A percentile compares a stretch with the other conserved stretches of the same genome.
Evolutionary conservation across 2,113 vertebrate species (phyloP).

Genomic region (Channa argus): DNA sequence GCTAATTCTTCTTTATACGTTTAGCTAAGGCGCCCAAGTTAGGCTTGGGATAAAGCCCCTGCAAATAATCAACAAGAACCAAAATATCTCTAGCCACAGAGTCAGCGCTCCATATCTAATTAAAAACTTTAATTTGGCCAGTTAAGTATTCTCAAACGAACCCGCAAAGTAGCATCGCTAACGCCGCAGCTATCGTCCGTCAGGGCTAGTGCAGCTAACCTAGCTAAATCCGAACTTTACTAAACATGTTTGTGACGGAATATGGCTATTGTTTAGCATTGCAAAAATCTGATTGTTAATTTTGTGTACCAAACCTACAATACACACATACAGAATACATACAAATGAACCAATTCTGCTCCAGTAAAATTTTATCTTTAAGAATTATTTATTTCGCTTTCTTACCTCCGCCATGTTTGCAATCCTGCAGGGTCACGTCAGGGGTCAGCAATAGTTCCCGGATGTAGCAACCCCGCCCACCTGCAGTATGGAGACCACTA

Average conservation of each 20-base stretch:
- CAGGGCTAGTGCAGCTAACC: slow-evolving; percentile 66
- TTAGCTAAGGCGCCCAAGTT: slow-evolving; percentile 54
- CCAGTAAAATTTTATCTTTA: slow-evolving; percentile 35
- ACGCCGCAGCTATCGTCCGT: slow-evolving; percentile 48
- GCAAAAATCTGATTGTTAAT: background rate
- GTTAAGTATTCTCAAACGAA: slow-evolving; percentile 50
- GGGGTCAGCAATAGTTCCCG: slow-evolving; percentile 79
- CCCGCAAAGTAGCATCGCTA: slow-evolving; percentile 58
- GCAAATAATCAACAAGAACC: background rate
- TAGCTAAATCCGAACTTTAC: slow-evolving; percentile 78
- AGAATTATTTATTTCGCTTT: slow-evolving; percentile 79
- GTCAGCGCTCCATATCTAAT: background rate
- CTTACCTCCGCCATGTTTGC: slow-evolving; percentile 88
- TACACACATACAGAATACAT: background rate
- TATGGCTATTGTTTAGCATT: background rate
- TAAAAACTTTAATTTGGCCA: background rate
- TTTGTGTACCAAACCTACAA: background rate
- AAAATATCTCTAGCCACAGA: accelerated
- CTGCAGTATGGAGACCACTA: slow-evolving; percentile 15
- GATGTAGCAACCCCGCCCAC: slow-evolving; percentile 77
- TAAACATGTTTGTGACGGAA: slow-evolving; percentile 59
- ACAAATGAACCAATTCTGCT: background rate
- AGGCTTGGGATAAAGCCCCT: background rate
- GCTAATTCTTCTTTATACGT: slow-evolving; percentile 43
- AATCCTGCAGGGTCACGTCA: slow-evolving; percentile 78